phyloP scores from a whole-genome alignment of 2,113 vertebrate genomes.

The Scopus umbretta region DNA sequence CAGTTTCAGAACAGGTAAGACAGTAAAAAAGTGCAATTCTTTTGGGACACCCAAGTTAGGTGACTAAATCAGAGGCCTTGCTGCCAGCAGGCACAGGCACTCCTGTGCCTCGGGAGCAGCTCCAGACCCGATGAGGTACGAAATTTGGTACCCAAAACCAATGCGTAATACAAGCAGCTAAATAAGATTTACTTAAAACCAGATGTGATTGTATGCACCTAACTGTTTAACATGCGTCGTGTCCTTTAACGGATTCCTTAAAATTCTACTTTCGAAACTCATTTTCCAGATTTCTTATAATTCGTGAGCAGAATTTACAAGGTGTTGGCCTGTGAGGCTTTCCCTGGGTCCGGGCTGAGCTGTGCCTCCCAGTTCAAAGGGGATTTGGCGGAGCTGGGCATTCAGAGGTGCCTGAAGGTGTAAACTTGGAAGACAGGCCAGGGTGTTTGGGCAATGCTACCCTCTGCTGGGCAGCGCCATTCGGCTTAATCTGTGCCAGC shows the following conservation, averaged over 20 bases:
- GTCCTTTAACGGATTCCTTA: not conserved
- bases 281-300: not conserved
- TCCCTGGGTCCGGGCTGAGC: not conserved
- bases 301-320: not conserved
- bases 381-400: not conserved
- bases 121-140: not conserved
- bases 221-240: not conserved
- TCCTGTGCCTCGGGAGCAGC: not conserved
- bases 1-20: not conserved
- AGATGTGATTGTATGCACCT: not conserved
- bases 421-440: not conserved
- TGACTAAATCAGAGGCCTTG: not conserved
- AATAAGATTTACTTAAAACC: not conserved
- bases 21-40: not conserved
- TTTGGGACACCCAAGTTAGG: not conserved
- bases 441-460: constrained; percentile 32
- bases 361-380: not conserved
- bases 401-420: not conserved
- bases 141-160: not conserved
- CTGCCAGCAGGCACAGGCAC: not conserved
- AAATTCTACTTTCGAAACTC: not conserved
- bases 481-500: not conserved
- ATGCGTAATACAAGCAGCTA: not conserved
- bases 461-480: constrained; percentile 40
- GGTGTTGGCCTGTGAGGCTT: not conserved